These are phyloP conservation scores for Palythoa grandis DNA, from an alignment of 92 coral and sea anemone genomes.

Conservation along the genomic window DNA sequence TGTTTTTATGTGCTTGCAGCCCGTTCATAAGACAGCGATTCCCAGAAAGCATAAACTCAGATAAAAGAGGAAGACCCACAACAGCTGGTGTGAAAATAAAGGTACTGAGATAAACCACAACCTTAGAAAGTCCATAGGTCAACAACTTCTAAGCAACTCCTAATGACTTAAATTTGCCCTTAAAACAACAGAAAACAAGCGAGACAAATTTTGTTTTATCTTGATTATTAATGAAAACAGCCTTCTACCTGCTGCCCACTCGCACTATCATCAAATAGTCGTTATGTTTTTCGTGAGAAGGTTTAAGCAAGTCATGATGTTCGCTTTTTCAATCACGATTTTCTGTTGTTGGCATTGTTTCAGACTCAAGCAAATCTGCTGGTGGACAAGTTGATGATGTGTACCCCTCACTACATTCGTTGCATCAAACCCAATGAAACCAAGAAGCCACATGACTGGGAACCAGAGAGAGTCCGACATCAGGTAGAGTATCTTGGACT, in stretches of 20 bases:
- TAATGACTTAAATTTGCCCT: too few relatives aligned
- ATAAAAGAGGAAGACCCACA: constrained; percentile 94
- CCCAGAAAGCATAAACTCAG: constrained; percentile 88
- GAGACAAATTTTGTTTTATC: too few relatives aligned
- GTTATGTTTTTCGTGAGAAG: too few relatives aligned
- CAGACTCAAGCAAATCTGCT: constrained; percentile 93
- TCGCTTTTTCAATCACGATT: too few relatives aligned
- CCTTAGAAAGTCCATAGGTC: not conserved
- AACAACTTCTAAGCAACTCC: not conserved
- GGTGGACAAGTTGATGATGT: constrained; percentile 90
- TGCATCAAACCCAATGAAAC: constrained; percentile 99
- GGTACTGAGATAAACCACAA: constrained; percentile 46
- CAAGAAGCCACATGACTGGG: constrained; percentile 98
- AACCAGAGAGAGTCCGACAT: constrained; percentile 88
- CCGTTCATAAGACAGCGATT: constrained; percentile 81
- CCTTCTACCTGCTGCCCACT: too few relatives aligned
- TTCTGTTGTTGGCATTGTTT: not conserved
- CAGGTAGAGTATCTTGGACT: constrained; percentile 97
- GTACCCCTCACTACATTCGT: constrained; percentile 98
- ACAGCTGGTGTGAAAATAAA: constrained; percentile 93
- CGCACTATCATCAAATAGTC: too few relatives aligned
- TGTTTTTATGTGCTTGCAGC: constrained; percentile 42
- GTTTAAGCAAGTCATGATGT: too few relatives aligned
- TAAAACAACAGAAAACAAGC: too few relatives aligned
- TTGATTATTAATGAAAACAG: too few relatives aligned